Evolutionary conservation across 2,113 vertebrate species (phyloP).

Genomic region (Gambusia holbrooki): DNA sequence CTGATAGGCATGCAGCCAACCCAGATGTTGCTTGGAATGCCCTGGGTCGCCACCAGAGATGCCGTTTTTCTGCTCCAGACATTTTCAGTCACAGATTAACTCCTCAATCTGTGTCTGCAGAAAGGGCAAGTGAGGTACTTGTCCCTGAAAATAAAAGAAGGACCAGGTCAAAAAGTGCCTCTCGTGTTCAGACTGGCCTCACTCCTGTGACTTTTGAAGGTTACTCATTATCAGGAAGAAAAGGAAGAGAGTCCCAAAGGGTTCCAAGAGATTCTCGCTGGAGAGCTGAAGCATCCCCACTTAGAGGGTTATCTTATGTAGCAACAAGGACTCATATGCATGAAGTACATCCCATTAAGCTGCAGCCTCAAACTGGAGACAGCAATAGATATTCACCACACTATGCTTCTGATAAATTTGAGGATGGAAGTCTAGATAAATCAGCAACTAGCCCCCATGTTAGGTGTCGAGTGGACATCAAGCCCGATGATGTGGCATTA

Average conservation of each 20-base stretch:
- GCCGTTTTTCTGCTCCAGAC: conserved; percentile 81
- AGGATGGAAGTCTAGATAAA: conserved; percentile 77
- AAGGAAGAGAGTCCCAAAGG: conserved; percentile 84
- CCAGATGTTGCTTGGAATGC: conserved; percentile 79
- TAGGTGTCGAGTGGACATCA: conserved; percentile 92
- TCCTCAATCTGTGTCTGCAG: conserved; percentile 65
- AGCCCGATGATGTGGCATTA: conserved; percentile 86
- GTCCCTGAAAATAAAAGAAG: conserved; percentile 83
- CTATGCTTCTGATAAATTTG: conserved; percentile 82
- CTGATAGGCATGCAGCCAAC: conserved; percentile 73
- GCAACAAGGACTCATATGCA: conserved; percentile 83
- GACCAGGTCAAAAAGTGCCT: conserved; percentile 90
- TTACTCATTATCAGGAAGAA: conserved; percentile 76
- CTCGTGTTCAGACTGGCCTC: conserved; percentile 84
- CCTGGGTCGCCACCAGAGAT: conserved; percentile 79
- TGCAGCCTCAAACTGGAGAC: conserved; percentile 90
- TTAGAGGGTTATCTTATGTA: conserved; percentile 80
- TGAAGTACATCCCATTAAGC: conserved; percentile 92
- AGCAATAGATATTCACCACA: conserved; percentile 86
- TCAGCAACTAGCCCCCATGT: conserved; percentile 89
- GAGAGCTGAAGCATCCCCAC: conserved; percentile 82
- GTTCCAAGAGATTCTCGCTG: conserved; percentile 77
- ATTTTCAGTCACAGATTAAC: conserved; percentile 75
- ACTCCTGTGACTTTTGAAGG: conserved; percentile 82
- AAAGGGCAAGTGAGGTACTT: conserved; percentile 69